Conservation (phyloP, 2,888 invertebrate species). For the Elmis aenea region DNA sequence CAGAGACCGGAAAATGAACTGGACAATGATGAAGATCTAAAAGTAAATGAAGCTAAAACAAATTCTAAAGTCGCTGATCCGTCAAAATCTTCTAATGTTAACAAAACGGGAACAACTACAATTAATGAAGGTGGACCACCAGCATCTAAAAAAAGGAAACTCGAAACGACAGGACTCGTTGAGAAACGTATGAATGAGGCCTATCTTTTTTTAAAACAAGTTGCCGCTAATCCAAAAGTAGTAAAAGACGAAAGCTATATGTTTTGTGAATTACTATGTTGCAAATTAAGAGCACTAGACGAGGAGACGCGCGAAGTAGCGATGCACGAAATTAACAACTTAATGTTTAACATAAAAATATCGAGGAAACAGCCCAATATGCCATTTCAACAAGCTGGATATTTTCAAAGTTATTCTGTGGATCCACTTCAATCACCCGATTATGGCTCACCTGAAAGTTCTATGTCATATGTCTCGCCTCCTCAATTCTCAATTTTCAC, state of each 20-base stretch:
- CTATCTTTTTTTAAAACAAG: slow-evolving; percentile 8
- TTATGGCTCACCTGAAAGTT: too few relatives aligned
- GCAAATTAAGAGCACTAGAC: slow-evolving; percentile 9
- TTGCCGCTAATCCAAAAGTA: slow-evolving; percentile 4
- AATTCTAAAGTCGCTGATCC: background rate
- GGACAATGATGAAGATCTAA: slow-evolving; percentile 1
- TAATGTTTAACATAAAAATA: slow-evolving; percentile 10
- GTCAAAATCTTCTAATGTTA: background rate
- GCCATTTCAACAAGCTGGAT: background rate
- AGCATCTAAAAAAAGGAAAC: background rate
- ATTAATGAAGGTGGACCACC: background rate
- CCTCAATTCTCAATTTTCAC: too few relatives aligned
- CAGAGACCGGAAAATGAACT: background rate
- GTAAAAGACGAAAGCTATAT: slow-evolving; percentile 6
- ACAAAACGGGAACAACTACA: background rate
- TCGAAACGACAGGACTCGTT: background rate
- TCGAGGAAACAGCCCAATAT: slow-evolving; percentile 4
- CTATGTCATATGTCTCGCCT: too few relatives aligned
- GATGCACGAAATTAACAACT: slow-evolving; percentile 8
- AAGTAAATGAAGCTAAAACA: slow-evolving; percentile 1
- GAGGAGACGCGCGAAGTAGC: slow-evolving; percentile 5
- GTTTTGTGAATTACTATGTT: slow-evolving; percentile 6
- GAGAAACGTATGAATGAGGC: slow-evolving; percentile 11
- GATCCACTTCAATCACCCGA: too few relatives aligned
- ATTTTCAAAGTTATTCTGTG: too few relatives aligned